Base-by-base conservation (phyloP, 1,140 invertebrate genomes). In the Batillaria attramentaria region DNA sequence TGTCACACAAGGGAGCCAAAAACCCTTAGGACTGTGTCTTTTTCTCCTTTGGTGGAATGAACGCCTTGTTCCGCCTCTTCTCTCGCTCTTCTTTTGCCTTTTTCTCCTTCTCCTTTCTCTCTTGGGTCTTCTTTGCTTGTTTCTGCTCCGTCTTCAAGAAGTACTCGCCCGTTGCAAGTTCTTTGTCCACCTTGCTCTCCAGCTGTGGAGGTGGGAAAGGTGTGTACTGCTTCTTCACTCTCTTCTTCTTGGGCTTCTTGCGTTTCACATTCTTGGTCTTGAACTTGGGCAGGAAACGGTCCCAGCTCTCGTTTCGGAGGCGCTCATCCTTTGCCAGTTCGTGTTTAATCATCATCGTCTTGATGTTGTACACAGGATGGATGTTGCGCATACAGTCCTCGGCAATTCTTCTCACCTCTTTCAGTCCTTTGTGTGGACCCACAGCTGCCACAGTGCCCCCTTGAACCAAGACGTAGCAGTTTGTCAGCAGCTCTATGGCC, bases 321-420 rank as follows among this genome's bases (percentile, higher is more conserved):
- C 95, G 94, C 0, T 96, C 95, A 93, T 99, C 96, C 85, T 93
- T 99, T 78, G 95, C 94, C 35, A 99, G 91, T 92, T 99, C 98
- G 86, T 94, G 93, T 91, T 99, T 99, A 66, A 99, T 98, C 98
- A 99, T 99, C 18, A 99, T 91, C 28, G 96, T 95, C 88, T 90
- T 79, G 13, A 90, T 73, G 6, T 65, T 78, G 70, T 78, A 81
- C 60, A 81, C 70, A 24, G 79, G 76, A 39, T 81, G 78, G 79
- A 99, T 94, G 90, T 99, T 99, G 87, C 97, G 97, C 97, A 99
- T 99, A 3, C 97, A 98, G 85, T 99, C 98, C 88, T 97, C 95
- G 8, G 97, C 96, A 86, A 99, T 96, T 87, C 95, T 94, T 41
- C 86, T 89, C 85, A 94, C 94, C 90, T 99, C 96, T 85, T 96